These are phyloP conservation scores for Gymnogyps californianus DNA, from an alignment of 2,113 vertebrate species.

Conservation along the genomic window DNA sequence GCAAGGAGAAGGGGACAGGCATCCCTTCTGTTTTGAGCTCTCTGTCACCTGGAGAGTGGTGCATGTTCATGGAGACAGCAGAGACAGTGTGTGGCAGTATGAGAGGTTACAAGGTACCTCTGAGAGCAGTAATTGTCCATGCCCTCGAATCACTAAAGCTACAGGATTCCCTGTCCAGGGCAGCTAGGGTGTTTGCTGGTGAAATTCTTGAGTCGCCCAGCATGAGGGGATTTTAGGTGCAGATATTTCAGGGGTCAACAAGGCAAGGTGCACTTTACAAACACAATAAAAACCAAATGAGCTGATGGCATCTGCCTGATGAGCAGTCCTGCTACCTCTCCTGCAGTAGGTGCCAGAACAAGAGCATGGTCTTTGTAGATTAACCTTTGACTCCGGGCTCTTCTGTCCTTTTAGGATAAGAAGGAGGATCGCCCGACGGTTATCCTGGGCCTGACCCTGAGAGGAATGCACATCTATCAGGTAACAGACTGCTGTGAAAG, in stretches of 20 bases:
- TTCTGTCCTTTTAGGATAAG: conserved; percentile 80
- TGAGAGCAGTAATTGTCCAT: neutral
- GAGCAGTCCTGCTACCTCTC: conserved; percentile 24
- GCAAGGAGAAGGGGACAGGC: neutral
- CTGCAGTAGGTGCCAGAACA: conserved; percentile 37
- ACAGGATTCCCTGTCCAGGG: neutral
- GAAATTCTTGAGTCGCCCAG: neutral
- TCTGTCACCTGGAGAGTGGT: neutral
- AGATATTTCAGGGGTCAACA: conserved; percentile 18
- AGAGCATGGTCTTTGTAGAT: conserved; percentile 15
- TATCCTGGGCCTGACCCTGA: conserved; percentile 86
- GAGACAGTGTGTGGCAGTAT: rapidly evolving
- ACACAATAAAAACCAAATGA: conserved; percentile 8
- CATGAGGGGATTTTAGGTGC: neutral
- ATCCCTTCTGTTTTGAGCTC: neutral
- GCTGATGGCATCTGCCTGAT: neutral
- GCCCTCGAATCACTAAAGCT: neutral
- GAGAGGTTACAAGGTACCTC: neutral
- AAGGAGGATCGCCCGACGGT: conserved; percentile 82
- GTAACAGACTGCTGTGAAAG: conserved; percentile 65
- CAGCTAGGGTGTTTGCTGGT: neutral
- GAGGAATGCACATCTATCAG: conserved; percentile 92
- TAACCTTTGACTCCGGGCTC: conserved; percentile 36
- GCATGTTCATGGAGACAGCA: neutral
- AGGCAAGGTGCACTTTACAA: conserved; percentile 44